Conservation (phyloP, 2,888 invertebrate genomes). For the Cheilosia scutellata region DNA sequence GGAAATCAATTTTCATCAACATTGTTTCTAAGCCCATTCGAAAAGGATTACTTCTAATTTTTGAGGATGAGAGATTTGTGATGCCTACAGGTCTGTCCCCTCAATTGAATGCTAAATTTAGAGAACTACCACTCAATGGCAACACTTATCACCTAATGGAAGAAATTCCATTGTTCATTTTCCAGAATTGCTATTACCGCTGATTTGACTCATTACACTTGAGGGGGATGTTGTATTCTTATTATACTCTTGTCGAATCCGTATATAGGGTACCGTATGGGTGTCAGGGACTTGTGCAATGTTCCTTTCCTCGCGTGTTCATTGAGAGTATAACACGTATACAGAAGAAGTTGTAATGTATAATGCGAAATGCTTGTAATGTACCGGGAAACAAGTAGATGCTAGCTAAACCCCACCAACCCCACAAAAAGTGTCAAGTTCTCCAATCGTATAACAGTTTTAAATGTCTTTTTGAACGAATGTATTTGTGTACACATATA, state of each 20-base stretch:
- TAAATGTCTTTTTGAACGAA: not conserved
- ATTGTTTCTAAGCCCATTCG: no score
- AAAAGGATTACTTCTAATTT: no score
- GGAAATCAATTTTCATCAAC: no score
- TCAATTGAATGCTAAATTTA: no score
- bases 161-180: constrained; percentile 6
- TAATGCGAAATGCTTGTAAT: constrained; percentile 41
- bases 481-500: not conserved
- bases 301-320: constrained; percentile 36
- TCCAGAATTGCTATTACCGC: constrained; percentile 11
- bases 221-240: constrained; percentile 50
- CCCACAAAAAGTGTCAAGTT: constrained; percentile 29
- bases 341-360: constrained; percentile 19
- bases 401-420: not conserved
- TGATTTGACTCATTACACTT: constrained; percentile 37
- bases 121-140: not conserved
- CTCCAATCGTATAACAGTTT: constrained; percentile 41
- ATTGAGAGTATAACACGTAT: constrained; percentile 17
- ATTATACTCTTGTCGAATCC: constrained; percentile 21
- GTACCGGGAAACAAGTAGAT: constrained; percentile 45
- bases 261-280: constrained; percentile 5
- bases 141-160: constrained; percentile 43
- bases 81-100: no score
- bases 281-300: constrained; percentile 47
- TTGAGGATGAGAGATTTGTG: no score